Evolutionary conservation across 2,888 invertebrate species (phyloP).

Genomic region (Glyphotaelius pellucidus): DNA sequence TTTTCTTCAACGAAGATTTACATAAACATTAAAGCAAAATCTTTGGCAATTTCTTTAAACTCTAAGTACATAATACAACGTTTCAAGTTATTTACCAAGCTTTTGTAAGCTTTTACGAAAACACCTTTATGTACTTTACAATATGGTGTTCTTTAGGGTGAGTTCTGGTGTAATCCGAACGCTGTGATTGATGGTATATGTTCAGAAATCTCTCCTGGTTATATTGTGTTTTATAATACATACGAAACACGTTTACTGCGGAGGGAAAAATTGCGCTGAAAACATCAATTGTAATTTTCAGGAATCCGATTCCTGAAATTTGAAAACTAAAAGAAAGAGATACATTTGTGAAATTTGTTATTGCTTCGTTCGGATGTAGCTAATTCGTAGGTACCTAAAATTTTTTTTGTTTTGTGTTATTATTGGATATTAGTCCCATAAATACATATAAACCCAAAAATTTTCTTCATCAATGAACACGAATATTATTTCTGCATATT

Average conservation of each 20-base stretch:
- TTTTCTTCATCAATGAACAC: no score
- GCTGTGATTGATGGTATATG: slow-evolving; percentile 24
- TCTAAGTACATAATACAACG: background rate
- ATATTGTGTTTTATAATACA: background rate
- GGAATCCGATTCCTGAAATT: background rate
- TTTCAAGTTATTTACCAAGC: background rate
- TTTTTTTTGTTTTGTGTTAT: no score
- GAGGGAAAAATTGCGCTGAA: background rate
- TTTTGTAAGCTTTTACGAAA: background rate
- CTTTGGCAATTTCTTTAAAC: background rate
- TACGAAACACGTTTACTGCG: background rate
- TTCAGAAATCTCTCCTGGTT: background rate
- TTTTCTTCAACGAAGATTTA: background rate
- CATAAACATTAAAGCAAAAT: background rate
- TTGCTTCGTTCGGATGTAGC: no score
- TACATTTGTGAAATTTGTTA: background rate
- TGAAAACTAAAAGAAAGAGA: background rate
- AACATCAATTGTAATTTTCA: slow-evolving; percentile 10
- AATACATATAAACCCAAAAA: no score
- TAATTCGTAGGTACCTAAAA: no score
- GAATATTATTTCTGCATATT: no score
- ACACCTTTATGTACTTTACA: slow-evolving; percentile 15
- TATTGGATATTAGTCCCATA: no score
- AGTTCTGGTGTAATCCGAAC: background rate
- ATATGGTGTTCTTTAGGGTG: background rate